Evolutionary conservation across 2,113 vertebrate genomes (phyloP), one percentile per base, ranked within the genome.

Genomic region (Phyllopteryx taeniolatus): DNA sequence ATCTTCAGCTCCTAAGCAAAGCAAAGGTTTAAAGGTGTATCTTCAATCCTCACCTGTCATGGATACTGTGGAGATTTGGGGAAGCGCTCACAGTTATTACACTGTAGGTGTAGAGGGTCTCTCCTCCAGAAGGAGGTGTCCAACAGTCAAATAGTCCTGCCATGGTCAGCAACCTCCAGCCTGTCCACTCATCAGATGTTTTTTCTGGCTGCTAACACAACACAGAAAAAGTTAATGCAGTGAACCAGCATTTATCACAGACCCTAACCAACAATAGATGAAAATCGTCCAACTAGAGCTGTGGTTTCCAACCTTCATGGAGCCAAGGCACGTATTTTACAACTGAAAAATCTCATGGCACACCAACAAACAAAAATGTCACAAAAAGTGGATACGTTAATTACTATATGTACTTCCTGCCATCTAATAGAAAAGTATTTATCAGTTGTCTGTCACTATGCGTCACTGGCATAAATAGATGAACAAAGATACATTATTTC

Each of bases 81-180:
- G 96, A 95, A 4, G 96, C 92, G 2, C 94, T 89, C 72, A 99
- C 96, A 0, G 96, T 99, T 86, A 99, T 97, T 44, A 99, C 82
- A 3, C 91, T 96, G 74, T 96, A 99, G 0, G 93, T 94, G 73
- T 99, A 99, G 0, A 98, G 83, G 0, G 68, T 65, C 46, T 97
- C 94, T 71, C 93, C 96, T 72, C 95, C 95, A 0, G 66, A 66
- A 0, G 95, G 95, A 0, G 96, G 94, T 47, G 92, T 92, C 97
- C 98, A 99, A 80, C 94, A 92, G 87, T 99, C 97, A 11, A 99
- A 99, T 84, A 99, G 88, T n/a, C 98, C 98, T 0, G 97, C 98
- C 86, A 99, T 98, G 8, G 98, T 99, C 44, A 99, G 94, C 72
- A 94, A 71, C 67, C 89, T 94, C 94, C 95, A 95, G 46, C 93